phyloP scores from a whole-genome alignment of 2,797 vertebrate species.

The Eurystomus glaucurus region DNA sequence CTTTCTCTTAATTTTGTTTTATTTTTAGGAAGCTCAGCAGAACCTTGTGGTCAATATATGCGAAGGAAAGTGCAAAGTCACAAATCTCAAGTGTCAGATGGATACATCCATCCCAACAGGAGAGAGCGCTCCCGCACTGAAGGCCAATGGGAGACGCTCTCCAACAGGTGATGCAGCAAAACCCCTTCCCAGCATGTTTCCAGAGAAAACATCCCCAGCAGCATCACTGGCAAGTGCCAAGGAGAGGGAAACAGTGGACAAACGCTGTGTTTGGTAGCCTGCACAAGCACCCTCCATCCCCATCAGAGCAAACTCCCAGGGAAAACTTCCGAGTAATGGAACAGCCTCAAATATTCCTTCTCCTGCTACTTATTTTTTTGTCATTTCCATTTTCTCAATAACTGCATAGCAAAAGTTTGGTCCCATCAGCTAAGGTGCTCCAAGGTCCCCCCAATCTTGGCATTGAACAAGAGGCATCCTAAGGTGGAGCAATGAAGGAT shows the following conservation, averaged over 20 bases:
- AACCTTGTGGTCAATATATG: background rate
- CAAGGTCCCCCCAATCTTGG: background rate
- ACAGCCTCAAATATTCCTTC: background rate
- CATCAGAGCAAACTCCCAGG: rapidly evolving
- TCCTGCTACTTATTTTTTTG: background rate
- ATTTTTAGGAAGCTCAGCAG: background rate
- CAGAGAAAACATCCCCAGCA: background rate
- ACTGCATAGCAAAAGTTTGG: background rate
- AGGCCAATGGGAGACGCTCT: background rate
- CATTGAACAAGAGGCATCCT: background rate
- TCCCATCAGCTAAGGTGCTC: background rate
- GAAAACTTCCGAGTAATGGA: background rate
- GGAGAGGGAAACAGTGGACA: background rate
- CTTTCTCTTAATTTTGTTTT: background rate
- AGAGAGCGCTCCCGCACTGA: background rate
- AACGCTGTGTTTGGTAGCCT: background rate
- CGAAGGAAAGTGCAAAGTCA: background rate
- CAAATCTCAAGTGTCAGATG: rapidly evolving
- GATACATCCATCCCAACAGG: background rate
- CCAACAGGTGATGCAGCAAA: background rate
- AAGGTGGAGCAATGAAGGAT: background rate
- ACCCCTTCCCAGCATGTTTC: background rate
- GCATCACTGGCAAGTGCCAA: rapidly evolving
- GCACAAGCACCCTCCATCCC: background rate
- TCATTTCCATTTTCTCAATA: background rate